These are phyloP conservation scores for Halcyon leucocephala DNA, from an alignment of 2,797 vertebrate species.

Conservation along the genomic window DNA sequence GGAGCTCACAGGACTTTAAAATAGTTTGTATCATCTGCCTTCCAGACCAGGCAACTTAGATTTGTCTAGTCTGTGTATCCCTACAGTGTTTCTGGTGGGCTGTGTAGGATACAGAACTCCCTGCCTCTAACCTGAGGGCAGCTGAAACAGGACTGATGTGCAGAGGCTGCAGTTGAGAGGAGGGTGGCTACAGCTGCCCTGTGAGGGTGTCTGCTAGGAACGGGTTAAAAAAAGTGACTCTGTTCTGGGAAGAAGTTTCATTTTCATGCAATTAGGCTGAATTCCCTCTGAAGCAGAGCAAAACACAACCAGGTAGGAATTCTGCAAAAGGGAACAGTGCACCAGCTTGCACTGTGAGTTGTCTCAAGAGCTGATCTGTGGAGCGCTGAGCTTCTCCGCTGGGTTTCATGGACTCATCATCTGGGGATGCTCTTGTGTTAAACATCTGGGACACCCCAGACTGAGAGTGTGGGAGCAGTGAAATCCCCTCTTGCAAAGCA, in stretches of 20 bases:
- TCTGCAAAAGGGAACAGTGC: neutral
- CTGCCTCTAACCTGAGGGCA: neutral
- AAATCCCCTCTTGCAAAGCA: conserved; percentile 28
- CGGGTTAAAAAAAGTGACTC: neutral
- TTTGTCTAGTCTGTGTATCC: neutral
- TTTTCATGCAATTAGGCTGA: neutral
- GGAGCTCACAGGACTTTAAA: neutral
- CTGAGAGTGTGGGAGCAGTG: neutral
- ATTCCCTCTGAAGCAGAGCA: neutral
- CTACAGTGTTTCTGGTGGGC: neutral
- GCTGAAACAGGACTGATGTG: neutral
- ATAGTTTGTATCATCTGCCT: neutral
- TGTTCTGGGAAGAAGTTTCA: neutral
- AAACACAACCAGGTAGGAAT: neutral
- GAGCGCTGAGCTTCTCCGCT: neutral
- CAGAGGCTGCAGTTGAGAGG: neutral
- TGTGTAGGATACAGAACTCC: neutral
- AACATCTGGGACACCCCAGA: neutral
- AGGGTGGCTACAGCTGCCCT: neutral
- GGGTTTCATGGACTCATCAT: neutral
- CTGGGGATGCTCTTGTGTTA: neutral
- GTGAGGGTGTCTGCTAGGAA: neutral
- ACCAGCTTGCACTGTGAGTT: neutral
- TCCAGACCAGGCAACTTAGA: neutral
- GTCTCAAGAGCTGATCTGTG: neutral